phyloP scores from a whole-genome alignment of 2,888 invertebrate genomes.

The Trachelus troglodyta region DNA sequence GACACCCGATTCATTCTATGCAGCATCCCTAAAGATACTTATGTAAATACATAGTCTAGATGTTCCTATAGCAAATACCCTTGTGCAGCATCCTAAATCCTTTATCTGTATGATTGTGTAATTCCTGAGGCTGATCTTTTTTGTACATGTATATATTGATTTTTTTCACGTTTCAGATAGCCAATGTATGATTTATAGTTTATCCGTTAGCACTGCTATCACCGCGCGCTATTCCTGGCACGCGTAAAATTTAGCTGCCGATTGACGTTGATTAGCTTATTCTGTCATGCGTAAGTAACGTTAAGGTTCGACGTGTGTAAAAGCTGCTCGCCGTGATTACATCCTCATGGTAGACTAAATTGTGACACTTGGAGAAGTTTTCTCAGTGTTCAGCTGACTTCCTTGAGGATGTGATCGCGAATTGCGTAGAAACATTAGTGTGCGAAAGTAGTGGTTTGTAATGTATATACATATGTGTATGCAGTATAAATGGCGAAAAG shows the following conservation, averaged over 20 bases:
- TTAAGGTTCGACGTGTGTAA: slow-evolving; percentile 10
- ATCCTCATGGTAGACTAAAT: neutral
- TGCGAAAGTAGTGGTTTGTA: neutral
- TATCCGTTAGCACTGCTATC: slow-evolving; percentile 49
- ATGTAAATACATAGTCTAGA: neutral
- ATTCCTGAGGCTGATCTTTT: neutral
- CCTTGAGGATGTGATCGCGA: neutral
- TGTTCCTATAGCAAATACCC: neutral
- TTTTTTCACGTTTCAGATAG: slow-evolving; percentile 54
- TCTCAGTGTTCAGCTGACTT: neutral
- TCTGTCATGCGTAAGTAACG: slow-evolving; percentile 48
- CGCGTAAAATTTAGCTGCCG: slow-evolving; percentile 48
- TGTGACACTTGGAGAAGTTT: too few relatives aligned
- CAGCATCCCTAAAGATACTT: neutral
- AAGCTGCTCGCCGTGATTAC: neutral
- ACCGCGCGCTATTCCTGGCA: slow-evolving; percentile 48
- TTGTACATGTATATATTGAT: slow-evolving; percentile 28
- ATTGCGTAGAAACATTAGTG: neutral
- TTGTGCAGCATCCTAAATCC: neutral
- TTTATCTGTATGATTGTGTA: neutral
- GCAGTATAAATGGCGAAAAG: neutral
- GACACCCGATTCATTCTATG: neutral
- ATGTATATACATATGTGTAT: neutral
- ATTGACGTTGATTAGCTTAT: slow-evolving; percentile 51
- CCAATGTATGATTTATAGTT: slow-evolving; percentile 53